Evolutionary conservation across 64 coral and sea anemone genomes (phyloP).

Genomic region (Cladopsammia gracilis): DNA sequence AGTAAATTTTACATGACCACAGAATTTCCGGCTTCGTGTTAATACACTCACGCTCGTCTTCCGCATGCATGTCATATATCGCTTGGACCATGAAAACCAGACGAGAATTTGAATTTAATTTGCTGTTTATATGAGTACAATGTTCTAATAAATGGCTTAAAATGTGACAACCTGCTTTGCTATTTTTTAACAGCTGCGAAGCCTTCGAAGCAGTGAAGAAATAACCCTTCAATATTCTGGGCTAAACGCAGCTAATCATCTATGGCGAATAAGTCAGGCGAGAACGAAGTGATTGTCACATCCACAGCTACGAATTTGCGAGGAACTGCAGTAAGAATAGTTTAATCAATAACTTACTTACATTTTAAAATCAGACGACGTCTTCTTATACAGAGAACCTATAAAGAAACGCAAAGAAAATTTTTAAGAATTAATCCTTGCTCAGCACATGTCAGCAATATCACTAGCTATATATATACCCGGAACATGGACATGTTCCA

Average conservation of each 20-base stretch:
- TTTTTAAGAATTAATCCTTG: too few relatives aligned
- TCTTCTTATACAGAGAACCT: not conserved
- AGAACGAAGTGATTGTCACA: not conserved
- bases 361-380: not conserved
- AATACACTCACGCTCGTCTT: not conserved
- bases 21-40: conserved; percentile 32
- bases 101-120: conserved; percentile 44
- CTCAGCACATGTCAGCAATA: too few relatives aligned
- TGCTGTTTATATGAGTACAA: not conserved
- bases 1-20: conserved; percentile 5
- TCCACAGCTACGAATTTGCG: not conserved
- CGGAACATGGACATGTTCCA: too few relatives aligned
- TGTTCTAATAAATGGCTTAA: not conserved
- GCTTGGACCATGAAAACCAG: not conserved
- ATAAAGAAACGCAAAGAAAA: not conserved
- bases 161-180: not conserved
- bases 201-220: not conserved
- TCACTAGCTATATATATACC: too few relatives aligned
- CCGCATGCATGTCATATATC: not conserved
- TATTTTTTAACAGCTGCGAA: conserved; percentile 1
- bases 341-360: not conserved
- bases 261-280: conserved; percentile 30
- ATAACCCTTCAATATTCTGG: not conserved
- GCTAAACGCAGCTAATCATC: not conserved
- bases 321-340: not conserved